Evolutionary conservation across 2,113 vertebrate genomes (phyloP).

Genomic region (Ptyas mucosa): DNA sequence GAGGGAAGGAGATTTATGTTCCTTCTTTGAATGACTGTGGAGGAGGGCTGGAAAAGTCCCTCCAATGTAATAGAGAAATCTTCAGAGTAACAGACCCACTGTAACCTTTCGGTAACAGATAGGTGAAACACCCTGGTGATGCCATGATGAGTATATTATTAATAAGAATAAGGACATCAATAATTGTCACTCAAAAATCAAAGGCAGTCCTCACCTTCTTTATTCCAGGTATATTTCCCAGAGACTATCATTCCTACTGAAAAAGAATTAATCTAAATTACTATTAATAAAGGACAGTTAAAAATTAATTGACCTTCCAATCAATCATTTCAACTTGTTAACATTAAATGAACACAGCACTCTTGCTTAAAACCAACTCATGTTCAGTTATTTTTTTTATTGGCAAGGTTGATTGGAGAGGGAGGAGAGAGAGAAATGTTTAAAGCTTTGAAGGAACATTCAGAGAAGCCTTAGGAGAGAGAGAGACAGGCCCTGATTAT

Average conservation of each 20-base stretch:
- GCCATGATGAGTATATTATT: background rate
- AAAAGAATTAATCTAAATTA: conserved; percentile 67
- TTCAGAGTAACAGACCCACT: background rate
- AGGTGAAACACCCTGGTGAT: background rate
- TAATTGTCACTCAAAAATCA: conserved; percentile 19
- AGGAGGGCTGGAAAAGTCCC: no score
- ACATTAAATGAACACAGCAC: conserved; percentile 64
- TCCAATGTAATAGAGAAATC: background rate
- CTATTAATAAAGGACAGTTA: conserved; percentile 67
- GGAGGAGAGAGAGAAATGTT: background rate
- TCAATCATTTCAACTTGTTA: conserved; percentile 71
- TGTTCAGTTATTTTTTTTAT: background rate
- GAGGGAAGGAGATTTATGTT: background rate
- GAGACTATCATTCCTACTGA: conserved; percentile 22
- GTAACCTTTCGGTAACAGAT: background rate
- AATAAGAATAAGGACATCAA: background rate
- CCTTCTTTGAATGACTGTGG: background rate
- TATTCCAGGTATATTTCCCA: conserved; percentile 46
- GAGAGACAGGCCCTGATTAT: no score
- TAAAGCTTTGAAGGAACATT: background rate
- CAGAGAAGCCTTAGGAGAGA: no score
- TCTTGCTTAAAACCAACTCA: conserved; percentile 20
- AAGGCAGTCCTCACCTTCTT: background rate
- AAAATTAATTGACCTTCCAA: conserved; percentile 70
- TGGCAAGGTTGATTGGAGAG: background rate